Percentiles rank a stretch among this genome's conserved stretches.
Evolutionary conservation across 2,797 vertebrate genomes (phyloP).

Genomic region (Tenualosa thibaudeaui): DNA sequence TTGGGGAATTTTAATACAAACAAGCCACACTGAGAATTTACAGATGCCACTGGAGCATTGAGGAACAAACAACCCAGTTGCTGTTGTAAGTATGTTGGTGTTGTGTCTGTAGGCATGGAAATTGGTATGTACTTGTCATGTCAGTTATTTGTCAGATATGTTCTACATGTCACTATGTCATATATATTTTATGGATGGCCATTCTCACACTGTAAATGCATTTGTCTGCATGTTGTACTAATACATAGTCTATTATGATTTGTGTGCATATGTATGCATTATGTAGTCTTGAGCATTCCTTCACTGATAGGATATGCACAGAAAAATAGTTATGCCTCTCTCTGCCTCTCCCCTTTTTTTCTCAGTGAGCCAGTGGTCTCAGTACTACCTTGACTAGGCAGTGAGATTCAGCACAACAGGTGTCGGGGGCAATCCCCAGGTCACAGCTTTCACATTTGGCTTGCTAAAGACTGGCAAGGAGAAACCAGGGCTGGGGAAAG

Average conservation of each 20-base stretch:
- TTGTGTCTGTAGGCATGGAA: background rate
- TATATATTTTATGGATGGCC: too few species aligned
- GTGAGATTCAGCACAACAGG: conserved; percentile 71
- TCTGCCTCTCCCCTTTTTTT: background rate
- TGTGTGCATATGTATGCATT: background rate
- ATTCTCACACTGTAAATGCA: background rate
- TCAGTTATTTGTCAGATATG: background rate
- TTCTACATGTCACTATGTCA: too few species aligned
- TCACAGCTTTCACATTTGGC: conserved; percentile 75
- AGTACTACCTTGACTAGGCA: conserved; percentile 41
- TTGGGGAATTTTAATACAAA: background rate
- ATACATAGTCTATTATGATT: too few species aligned
- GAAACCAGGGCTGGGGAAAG: conserved; percentile 69
- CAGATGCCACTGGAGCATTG: background rate
- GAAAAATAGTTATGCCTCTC: background rate
- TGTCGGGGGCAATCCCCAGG: conserved; percentile 62
- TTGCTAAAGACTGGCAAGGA: conserved; percentile 79
- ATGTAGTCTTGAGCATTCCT: background rate
- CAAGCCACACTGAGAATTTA: background rate
- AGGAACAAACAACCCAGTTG: background rate
- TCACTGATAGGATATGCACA: background rate
- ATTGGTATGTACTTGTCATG: background rate
- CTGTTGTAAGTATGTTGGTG: background rate
- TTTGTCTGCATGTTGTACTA: too few species aligned
- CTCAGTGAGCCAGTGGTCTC: background rate